These are phyloP conservation scores for Nasonia longicornis DNA, from an alignment of 1,140 invertebrate species.

Conservation along the genomic window DNA sequence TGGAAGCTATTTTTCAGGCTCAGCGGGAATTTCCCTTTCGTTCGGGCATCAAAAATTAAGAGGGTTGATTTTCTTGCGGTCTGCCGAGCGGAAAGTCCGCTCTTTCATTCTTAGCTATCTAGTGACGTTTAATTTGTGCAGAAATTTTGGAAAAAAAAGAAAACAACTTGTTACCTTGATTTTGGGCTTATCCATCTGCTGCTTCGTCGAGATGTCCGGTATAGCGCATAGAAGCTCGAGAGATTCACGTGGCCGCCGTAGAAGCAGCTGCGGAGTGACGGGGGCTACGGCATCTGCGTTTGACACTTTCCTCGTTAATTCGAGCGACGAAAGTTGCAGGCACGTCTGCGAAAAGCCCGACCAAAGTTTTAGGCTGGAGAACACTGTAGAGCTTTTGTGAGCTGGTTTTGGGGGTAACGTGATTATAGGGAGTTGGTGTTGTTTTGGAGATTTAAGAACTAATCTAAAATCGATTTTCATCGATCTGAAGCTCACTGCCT, in stretches of 20 bases:
- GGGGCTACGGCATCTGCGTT: slow-evolving; percentile 54
- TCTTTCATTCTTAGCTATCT: not conserved
- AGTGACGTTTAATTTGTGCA: not conserved
- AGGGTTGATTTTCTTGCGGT: not conserved
- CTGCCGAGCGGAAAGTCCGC: not conserved
- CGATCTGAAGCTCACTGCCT: not conserved
- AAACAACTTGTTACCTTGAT: too few species aligned
- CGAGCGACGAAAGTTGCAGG: slow-evolving; percentile 65
- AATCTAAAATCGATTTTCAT: not conserved
- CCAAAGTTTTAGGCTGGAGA: slow-evolving; percentile 1
- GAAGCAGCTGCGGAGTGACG: slow-evolving; percentile 39
- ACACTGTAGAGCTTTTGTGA: not conserved
- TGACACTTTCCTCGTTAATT: slow-evolving; percentile 66
- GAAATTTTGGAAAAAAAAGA: too few species aligned
- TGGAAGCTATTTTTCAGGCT: not conserved
- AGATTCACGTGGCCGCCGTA: slow-evolving; percentile 11
- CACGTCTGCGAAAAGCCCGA: slow-evolving; percentile 59
- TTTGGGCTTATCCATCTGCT: not conserved
- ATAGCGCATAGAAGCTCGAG: not conserved
- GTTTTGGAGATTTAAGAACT: not conserved
- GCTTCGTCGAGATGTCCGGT: not conserved
- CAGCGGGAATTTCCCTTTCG: not conserved
- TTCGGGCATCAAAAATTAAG: too few species aligned
- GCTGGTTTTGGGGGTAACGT: not conserved
- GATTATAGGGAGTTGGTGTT: not conserved